Evolutionary conservation across 2,797 vertebrate genomes (phyloP), one percentile per base, ranked within the genome.

Genomic region (Knipowitschia caucasica): DNA sequence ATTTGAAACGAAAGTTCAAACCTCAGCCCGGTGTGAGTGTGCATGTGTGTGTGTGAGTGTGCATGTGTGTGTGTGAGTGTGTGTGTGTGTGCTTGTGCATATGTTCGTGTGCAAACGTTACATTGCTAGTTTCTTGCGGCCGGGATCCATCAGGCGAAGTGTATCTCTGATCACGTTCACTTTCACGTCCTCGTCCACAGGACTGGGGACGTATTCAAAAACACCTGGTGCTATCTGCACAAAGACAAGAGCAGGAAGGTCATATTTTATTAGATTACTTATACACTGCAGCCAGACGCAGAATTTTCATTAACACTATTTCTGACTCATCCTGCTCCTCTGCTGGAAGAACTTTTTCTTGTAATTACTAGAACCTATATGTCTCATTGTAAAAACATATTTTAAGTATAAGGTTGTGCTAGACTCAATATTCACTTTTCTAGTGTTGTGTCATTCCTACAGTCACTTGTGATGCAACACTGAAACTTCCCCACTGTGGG

Each of bases 151-250:
- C 14, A 99, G 89, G 14, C 95, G 89, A 47, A 99, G 90, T 0
- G 96, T 97, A 78, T 99, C 96, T 65, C 95, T 92, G 82, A 99
- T 98, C 58, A 99, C 94, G 0, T 93, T 91, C 43, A 98, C 94
- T 78, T 99, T 99, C 31, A 99, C 94, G 45, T 95, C 94, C 62
- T 98, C 92, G 52, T 99, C 96, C 0, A 99, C 96, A 0, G 92
- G 92, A 79, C 96, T 99, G 31, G 94, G 93, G 25, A 99, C 90
- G 0, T 92, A 93, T 59, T 96, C 92, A 80, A 91, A 94, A 1
- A 98, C 92, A 27, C 96, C 95, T 4, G 96, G 93, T 67, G 95
- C 88, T 51, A 98, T 90, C 96, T 99, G 81, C 15, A 72, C 56
- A 14, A 52, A 14, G 52, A 24, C 36, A 30, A 46, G 15, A 18